Evolutionary conservation across 2,797 vertebrate species (phyloP), one percentile per base, ranked within the genome.

Genomic region (Sorex maritimensis): DNA sequence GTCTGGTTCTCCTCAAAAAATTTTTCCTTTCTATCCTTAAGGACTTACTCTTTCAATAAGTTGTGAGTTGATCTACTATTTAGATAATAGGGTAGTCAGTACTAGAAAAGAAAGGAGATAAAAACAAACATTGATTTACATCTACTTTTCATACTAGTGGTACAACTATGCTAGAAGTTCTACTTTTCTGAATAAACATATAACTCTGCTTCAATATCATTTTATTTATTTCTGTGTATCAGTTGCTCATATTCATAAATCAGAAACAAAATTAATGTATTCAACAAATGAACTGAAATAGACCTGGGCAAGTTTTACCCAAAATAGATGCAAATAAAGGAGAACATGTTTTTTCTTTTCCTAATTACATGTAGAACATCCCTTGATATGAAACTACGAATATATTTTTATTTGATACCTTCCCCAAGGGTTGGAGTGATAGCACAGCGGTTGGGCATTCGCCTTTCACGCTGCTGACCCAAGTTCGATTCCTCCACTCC

Each of bases 391-490:
- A 3, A 55, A 34, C 6, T 58, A 2, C 81, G 41, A 68, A 61
- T 5, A 52, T 91, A 71, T 79, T 86, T 86, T 87, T 14, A 81
- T 69, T 93, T 87, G 21, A 11, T 46, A 52, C 63, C 28, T 92
- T 63, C 34, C 23, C 65, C 63, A 30, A 72, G 8, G 34, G 34
- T 2, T 34, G 34, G 34, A 34, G 34, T 34, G 34, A 34, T 34
- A 34, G 34, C 34, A 34, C 34, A 34, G 34, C 34, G 34, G 34
- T 34, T 34, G 34, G 34, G 34, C 2, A 2, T 34, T 34, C 34
- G 34, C 2, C 34, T 34, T 34, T 34, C 34, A 34, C 34, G 2
- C 34, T 1, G 34, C 34, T 34, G 34, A 34, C 34, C 2, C 34
- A 34, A 34, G 34, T 34, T 34, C 34, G 34, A 34, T 34, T 34